Conservation (phyloP, 2,797 vertebrate species). For the Gambelia wislizenii region DNA sequence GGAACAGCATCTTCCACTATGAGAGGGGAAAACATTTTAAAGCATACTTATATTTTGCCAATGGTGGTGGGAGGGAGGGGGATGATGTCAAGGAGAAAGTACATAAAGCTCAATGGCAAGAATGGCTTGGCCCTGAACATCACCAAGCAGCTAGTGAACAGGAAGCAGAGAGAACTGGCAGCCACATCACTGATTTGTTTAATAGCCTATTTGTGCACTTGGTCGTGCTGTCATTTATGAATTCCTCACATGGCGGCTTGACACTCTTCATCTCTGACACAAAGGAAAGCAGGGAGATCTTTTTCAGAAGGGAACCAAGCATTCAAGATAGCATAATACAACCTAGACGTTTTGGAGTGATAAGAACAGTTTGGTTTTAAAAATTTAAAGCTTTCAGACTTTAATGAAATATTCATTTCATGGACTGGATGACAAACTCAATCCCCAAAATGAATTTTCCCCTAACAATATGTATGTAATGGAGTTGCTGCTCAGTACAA, state of each 20-base stretch:
- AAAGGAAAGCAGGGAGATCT: no score
- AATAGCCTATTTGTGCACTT: constrained; percentile 8
- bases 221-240: not conserved
- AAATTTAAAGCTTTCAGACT: not conserved
- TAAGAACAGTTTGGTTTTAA: not conserved
- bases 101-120: not conserved
- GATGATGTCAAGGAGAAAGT: not conserved
- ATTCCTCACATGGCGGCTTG: not conserved
- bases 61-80: no score
- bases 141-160: constrained; percentile 3
- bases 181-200: not conserved
- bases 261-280: not conserved
- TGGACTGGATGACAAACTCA: not conserved
- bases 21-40: not conserved
- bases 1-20: not conserved
- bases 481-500: constrained; percentile 4
- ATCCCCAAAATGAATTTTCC: not conserved
- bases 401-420: constrained; percentile 29
- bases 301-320: not conserved
- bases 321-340: not conserved
- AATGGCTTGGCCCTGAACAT: not conserved
- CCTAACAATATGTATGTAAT: not conserved
- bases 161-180: not conserved
- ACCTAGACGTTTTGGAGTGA: not conserved
- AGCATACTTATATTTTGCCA: not conserved